Conservation (phyloP, 2,797 vertebrate species). For the Argya squamiceps region DNA sequence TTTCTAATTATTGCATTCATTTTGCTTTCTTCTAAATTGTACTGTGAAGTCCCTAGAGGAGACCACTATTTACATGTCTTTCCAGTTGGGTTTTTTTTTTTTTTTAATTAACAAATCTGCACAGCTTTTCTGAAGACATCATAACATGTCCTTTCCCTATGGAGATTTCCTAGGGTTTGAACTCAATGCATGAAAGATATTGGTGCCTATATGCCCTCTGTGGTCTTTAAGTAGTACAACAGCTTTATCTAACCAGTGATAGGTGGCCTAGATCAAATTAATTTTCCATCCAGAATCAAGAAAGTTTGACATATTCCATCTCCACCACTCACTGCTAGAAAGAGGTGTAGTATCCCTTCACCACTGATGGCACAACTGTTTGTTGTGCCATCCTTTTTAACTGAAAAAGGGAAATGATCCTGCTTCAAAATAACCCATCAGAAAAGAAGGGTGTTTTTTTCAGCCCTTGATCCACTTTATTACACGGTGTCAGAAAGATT, state of each 20-base stretch:
- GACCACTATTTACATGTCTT: neutral
- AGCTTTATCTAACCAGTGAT: neutral
- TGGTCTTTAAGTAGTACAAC: neutral
- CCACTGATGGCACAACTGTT: neutral
- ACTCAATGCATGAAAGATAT: neutral
- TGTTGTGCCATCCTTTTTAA: neutral
- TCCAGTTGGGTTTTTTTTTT: neutral
- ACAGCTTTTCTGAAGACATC: neutral
- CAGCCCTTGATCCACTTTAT: neutral
- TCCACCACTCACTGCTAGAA: neutral
- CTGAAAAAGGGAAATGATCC: neutral
- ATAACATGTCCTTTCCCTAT: neutral
- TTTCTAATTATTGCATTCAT: neutral
- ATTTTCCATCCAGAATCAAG: neutral
- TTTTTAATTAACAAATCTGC: neutral
- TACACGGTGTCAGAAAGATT: neutral
- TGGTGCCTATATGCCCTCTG: neutral
- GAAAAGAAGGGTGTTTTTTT: neutral
- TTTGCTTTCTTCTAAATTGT: neutral
- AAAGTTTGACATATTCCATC: neutral
- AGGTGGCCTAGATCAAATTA: neutral
- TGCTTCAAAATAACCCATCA: neutral
- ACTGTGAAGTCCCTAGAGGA: neutral
- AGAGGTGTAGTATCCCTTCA: neutral
- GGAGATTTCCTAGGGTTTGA: neutral